Percentiles rank a stretch among this genome's conserved stretches.
Evolutionary conservation across 2,113 vertebrate genomes (phyloP).

Genomic region (Scophthalmus maximus): DNA sequence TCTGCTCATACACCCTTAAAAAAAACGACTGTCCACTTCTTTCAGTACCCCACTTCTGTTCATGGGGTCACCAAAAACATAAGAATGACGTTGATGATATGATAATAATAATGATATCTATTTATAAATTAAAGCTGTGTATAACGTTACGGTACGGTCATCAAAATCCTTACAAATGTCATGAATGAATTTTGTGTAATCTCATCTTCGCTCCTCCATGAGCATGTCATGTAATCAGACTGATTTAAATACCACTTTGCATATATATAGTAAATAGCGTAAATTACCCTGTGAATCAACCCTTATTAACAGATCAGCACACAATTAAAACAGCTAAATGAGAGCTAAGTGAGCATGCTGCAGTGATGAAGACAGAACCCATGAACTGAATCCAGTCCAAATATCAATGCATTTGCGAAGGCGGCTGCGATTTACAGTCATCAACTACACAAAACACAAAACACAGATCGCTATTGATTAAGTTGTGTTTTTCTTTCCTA

Average conservation of each 20-base stretch:
- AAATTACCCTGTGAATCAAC: background rate
- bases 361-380: slow-evolving; percentile 6
- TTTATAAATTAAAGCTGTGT: no score
- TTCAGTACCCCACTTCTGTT: no score
- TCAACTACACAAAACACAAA: background rate
- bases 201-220: no score
- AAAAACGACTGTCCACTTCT: background rate
- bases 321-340: background rate
- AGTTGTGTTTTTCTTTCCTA: slow-evolving; percentile 15
- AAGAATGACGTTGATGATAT: no score
- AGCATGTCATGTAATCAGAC: background rate
- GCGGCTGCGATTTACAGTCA: background rate
- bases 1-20: background rate
- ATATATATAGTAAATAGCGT: background rate
- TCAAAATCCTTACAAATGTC: no score
- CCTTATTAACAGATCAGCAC: background rate
- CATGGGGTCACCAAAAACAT: no score
- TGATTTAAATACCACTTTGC: background rate
- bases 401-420: background rate
- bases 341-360: slow-evolving; percentile 4
- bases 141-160: no score
- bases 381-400: slow-evolving; percentile 9
- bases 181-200: no score
- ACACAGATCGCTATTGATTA: slow-evolving; percentile 23
- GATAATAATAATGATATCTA: no score